phyloP scores from a whole-genome alignment of 2,797 vertebrate genomes.

The Gymnopithys bicolor region DNA sequence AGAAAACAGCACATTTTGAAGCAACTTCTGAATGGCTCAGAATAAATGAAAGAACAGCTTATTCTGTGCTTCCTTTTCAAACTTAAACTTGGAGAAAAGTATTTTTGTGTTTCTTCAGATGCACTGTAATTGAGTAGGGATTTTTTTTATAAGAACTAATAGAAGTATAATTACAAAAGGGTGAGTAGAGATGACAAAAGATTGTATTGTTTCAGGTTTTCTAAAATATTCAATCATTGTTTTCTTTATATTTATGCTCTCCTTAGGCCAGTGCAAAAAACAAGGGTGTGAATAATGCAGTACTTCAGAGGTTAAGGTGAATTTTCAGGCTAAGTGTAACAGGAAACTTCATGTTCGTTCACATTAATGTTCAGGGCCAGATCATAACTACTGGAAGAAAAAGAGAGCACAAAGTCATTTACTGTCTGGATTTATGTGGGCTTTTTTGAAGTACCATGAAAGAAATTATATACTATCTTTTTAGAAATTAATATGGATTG shows the following conservation, averaged over 20 bases:
- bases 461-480: background rate
- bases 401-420: constrained; percentile 71
- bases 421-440: background rate
- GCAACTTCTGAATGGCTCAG: background rate
- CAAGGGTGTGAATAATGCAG: background rate
- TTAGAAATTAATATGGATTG: background rate
- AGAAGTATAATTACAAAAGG: background rate
- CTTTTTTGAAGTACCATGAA: background rate
- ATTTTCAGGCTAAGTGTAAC: constrained; percentile 64
- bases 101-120: background rate
- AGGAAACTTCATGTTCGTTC: constrained; percentile 82
- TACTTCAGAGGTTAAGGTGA: background rate
- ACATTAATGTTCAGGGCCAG: constrained; percentile 77
- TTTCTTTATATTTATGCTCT: background rate
- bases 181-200: background rate
- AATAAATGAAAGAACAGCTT: background rate
- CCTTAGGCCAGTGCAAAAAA: background rate
- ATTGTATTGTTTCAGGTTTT: background rate
- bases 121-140: background rate
- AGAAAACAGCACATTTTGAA: background rate
- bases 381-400: constrained; percentile 75
- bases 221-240: background rate
- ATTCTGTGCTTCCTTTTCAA: background rate
- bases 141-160: constrained; percentile 19
- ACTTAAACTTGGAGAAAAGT: background rate